phyloP scores from a whole-genome alignment of 2,888 invertebrate genomes.

The Epirrhoe tristata region DNA sequence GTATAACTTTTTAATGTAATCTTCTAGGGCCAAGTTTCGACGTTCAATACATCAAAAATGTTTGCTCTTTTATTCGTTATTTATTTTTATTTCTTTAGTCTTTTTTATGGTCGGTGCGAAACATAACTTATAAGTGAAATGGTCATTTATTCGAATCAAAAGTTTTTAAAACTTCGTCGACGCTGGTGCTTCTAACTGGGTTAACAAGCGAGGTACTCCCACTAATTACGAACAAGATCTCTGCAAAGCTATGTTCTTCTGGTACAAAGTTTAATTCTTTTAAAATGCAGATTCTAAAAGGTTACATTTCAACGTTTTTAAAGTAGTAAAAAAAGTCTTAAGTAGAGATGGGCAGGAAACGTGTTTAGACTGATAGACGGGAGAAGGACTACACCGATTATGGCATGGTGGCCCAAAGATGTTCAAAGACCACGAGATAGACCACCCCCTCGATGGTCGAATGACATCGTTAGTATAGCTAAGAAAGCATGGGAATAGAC shows the following conservation, averaged over 20 bases:
- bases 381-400: no score
- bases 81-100: not conserved
- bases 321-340: no score
- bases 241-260: slow-evolving; percentile 49
- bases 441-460: no score
- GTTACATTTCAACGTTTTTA: not conserved
- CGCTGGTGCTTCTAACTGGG: slow-evolving; percentile 60
- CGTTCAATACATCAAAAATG: not conserved
- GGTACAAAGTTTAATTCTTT: slow-evolving; percentile 36
- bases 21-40: no score
- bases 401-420: no score
- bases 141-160: slow-evolving; percentile 32
- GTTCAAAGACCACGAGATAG: no score
- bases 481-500: no score
- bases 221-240: slow-evolving; percentile 62
- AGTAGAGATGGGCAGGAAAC: no score
- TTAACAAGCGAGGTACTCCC: slow-evolving; percentile 59
- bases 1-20: not conserved
- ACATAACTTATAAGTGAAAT: not conserved
- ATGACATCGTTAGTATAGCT: no score
- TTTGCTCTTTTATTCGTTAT: not conserved
- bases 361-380: no score
- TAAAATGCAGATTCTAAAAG: not conserved
- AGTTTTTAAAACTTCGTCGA: slow-evolving; percentile 40
- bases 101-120: not conserved